Base-by-base conservation (phyloP, 2,113 vertebrate genomes). In the Oncorhynchus tshawytscha region DNA sequence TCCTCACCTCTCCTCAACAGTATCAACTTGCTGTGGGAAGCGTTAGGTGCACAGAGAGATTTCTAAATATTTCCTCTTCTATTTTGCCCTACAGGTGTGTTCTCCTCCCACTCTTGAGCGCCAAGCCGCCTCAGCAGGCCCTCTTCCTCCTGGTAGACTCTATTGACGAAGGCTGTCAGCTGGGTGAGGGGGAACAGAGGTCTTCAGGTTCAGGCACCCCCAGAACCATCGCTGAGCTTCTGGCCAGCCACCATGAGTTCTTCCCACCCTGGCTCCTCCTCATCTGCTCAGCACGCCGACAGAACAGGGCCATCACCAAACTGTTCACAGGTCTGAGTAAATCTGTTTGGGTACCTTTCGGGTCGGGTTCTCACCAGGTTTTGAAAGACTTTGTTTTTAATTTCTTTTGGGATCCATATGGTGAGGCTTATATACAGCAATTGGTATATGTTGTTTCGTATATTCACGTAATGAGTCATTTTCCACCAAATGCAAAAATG, bases 201-300 rank as follows among this genome's bases (percentile, higher is more conserved):
- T 93, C 95, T 1, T 74, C 92, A 2, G 59, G n/a, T 2, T 86
- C 91, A 0, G 91, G 93, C 68, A 88, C 95, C 1, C 94, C 96
- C 16, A 94, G 95, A 80, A 98, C 95, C 2, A 96, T 99, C 75
- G 96, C 96, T 0, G 98, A 99, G 84, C 96, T 99, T 75, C 88
- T 99, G 83, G 97, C 97, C 78, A 91, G 92, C 72, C 97, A 99
- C 83, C 97, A 97, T 0, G 96, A 99, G 82, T 96, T 97, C 89
- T 96, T 99, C 74, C 98, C 98, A 20, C 96, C 98, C 0, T 99
- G 98, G 98, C 92, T 99, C 31, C 91, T 99, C 13, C 96, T 99
- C 22, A 89, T 99, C 83, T 99, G 97, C 84, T 99, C 98, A 0
- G 95, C 96, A 16, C 94, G 98, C 4, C 94, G 97, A 1, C 98